phyloP scores from a whole-genome alignment of 2,888 invertebrate genomes.

The Drosophila aldrichi region DNA sequence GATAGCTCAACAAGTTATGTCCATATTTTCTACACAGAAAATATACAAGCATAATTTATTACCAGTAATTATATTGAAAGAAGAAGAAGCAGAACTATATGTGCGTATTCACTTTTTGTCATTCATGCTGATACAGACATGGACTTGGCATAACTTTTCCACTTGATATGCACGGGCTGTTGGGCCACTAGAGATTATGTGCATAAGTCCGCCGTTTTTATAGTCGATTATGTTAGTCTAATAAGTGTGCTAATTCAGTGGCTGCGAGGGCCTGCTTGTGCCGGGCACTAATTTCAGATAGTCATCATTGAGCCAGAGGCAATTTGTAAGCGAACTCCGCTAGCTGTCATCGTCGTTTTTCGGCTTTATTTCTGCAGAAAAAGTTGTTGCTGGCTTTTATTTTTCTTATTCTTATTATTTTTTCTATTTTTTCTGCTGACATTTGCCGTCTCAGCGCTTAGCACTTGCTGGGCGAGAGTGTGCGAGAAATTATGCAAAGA shows the following conservation, averaged over 20 bases:
- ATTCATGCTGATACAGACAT: neutral
- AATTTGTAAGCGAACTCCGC: conserved; percentile 37
- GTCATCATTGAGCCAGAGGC: conserved; percentile 47
- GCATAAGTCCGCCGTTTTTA: conserved; percentile 48
- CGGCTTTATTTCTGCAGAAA: conserved; percentile 18
- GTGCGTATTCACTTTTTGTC: neutral
- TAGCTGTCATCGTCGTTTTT: conserved; percentile 24
- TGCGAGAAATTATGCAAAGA: conserved; percentile 73
- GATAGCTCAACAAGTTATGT: no score
- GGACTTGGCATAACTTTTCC: neutral
- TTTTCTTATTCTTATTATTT: neutral
- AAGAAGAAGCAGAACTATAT: no score
- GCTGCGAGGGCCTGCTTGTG: neutral
- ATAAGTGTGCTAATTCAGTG: conserved; percentile 49
- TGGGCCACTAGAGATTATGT: conserved; percentile 25
- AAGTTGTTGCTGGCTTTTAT: conserved; percentile 50
- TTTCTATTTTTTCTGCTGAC: conserved; percentile 55
- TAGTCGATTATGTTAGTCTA: conserved; percentile 38
- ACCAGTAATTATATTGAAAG: no score
- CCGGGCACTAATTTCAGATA: conserved; percentile 46
- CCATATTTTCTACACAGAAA: no score
- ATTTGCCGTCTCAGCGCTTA: conserved; percentile 54
- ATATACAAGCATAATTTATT: no score
- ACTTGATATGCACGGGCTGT: conserved; percentile 27
- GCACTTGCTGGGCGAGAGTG: conserved; percentile 21